These are phyloP conservation scores for Laticauda laticaudata DNA, from an alignment of 2,113 vertebrate genomes.

Conservation along the genomic window DNA sequence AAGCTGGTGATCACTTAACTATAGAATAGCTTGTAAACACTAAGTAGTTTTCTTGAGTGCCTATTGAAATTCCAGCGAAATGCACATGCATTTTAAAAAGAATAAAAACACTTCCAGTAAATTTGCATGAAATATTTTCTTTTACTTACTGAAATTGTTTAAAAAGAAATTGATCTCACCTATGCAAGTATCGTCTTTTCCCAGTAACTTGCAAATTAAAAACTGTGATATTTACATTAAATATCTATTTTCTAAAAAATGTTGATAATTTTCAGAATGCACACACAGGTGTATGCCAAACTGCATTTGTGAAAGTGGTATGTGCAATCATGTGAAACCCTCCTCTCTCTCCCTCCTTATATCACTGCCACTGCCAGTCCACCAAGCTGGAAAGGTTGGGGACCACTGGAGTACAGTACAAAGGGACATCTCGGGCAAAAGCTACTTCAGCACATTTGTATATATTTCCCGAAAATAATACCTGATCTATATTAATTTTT, in stretches of 20 bases:
- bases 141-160: background rate
- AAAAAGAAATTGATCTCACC: background rate
- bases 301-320: background rate
- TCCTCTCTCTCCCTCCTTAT: background rate
- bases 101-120: background rate
- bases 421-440: background rate
- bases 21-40: background rate
- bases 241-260: background rate
- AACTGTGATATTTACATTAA: background rate
- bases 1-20: background rate
- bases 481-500: too few species aligned
- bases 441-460: background rate
- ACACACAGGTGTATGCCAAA: fast-evolving
- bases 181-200: background rate
- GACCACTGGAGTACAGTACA: background rate
- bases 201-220: background rate
- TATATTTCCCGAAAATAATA: too few species aligned
- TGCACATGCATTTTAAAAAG: background rate
- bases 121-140: background rate
- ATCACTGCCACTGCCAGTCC: background rate
- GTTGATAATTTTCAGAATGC: background rate
- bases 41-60: background rate
- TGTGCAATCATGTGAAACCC: background rate
- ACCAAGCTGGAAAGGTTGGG: background rate
- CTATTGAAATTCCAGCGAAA: background rate